phyloP scores from a whole-genome alignment of 2,797 vertebrate species.

The Trematomus bernacchii region DNA sequence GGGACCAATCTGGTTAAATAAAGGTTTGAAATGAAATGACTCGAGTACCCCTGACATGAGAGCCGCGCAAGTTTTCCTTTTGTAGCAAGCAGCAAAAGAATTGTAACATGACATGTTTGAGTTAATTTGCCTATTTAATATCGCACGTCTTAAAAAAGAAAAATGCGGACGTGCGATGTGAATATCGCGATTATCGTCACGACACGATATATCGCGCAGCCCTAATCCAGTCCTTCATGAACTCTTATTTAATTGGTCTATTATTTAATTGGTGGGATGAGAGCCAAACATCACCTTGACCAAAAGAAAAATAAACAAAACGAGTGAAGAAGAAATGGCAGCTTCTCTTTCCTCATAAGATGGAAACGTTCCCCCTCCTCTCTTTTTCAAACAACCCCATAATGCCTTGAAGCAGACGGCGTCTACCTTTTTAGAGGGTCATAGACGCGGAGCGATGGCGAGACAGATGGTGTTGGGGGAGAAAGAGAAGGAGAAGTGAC shows the following conservation, averaged over 20 bases:
- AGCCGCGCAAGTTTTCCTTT: too few species aligned
- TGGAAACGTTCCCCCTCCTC: background rate
- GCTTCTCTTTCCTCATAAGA: conserved; percentile 9
- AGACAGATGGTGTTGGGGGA: conserved; percentile 65
- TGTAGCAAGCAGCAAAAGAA: too few species aligned
- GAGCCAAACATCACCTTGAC: conserved; percentile 14
- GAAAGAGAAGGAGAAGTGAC: conserved; percentile 75
- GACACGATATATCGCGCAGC: too few species aligned
- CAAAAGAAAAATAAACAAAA: background rate
- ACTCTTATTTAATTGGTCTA: background rate
- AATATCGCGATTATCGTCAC: too few species aligned
- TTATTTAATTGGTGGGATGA: conserved; percentile 3
- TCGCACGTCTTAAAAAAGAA: too few species aligned
- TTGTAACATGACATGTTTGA: too few species aligned
- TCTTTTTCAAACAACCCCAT: conserved; percentile 25
- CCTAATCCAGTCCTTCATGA: background rate
- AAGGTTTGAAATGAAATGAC: too few species aligned
- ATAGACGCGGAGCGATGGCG: conserved; percentile 28
- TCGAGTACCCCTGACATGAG: too few species aligned
- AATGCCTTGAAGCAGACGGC: conserved; percentile 46
- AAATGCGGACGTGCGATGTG: too few species aligned
- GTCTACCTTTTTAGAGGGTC: conserved; percentile 33
- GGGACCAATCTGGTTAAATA: too few species aligned
- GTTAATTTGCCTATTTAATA: too few species aligned
- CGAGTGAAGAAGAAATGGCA: background rate